A percentile compares a stretch with the other conserved stretches of the same genome.
Conservation (phyloP, 2,113 vertebrate species). For the Probosciger aterrimus region DNA sequence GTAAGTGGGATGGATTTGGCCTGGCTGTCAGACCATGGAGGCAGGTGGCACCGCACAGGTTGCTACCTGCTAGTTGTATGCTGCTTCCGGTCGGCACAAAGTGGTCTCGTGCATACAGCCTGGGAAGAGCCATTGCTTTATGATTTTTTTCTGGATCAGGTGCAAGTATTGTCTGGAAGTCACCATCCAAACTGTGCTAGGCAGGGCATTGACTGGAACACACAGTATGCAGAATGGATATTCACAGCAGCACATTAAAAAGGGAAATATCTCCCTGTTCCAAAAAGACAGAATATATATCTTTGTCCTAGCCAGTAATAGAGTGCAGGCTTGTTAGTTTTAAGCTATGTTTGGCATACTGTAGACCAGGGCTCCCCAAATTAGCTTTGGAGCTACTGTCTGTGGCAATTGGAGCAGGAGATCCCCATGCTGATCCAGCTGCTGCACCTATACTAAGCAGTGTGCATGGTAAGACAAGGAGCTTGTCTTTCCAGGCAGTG, state of each 20-base stretch:
- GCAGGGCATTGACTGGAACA: not conserved
- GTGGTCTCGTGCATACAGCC: not conserved
- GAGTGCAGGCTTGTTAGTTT: not conserved
- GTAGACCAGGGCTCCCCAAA: not conserved
- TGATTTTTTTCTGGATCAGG: not conserved
- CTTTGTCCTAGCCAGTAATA: not conserved
- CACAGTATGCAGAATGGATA: not conserved
- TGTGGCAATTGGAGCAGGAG: not conserved
- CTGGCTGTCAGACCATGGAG: not conserved
- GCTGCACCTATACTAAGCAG: not conserved
- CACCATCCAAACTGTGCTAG: not conserved
- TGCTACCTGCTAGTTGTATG: fast-evolving
- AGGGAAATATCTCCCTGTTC: not conserved
- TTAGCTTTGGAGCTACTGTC: not conserved
- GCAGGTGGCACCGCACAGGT: not conserved
- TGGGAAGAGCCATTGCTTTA: not conserved
- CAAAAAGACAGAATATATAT: not conserved
- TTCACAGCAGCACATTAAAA: not conserved
- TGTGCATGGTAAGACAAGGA: not conserved
- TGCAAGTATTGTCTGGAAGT: not conserved
- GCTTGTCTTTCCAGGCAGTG: not conserved
- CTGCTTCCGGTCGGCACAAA: not conserved
- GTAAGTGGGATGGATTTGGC: not conserved
- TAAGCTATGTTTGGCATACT: not conserved
- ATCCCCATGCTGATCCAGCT: not conserved